These are phyloP conservation scores for Atrina japonica DNA, from an alignment of 2,888 invertebrate genomes.

Conservation along the genomic window DNA sequence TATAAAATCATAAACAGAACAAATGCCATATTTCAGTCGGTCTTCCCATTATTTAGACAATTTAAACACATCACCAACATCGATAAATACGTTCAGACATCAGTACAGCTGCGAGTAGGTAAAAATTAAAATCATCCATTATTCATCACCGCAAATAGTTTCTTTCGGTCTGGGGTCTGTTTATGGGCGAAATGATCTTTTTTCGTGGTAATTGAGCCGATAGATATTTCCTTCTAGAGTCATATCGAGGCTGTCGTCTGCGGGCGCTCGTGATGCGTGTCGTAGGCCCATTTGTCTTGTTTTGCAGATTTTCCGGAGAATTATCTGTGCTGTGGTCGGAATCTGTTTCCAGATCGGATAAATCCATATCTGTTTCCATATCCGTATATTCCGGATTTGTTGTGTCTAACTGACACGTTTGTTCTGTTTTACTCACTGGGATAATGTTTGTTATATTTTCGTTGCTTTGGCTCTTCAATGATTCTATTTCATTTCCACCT, in stretches of 20 bases:
- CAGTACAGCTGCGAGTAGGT: too few species aligned
- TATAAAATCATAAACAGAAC: too few species aligned
- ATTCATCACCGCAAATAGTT: too few species aligned
- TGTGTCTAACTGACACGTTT: conserved; percentile 12
- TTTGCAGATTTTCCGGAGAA: background rate
- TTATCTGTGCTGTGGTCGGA: background rate
- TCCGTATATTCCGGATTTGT: conserved; percentile 5
- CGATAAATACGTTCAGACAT: too few species aligned
- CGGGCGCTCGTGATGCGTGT: background rate
- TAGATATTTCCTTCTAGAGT: conserved; percentile 53
- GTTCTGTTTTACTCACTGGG: conserved; percentile 9
- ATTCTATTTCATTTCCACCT: background rate
- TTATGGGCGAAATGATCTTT: background rate
- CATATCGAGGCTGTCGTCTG: conserved; percentile 20
- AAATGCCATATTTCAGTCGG: too few species aligned
- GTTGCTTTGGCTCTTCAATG: background rate
- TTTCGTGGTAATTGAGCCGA: conserved; percentile 36
- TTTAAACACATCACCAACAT: too few species aligned
- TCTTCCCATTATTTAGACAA: too few species aligned
- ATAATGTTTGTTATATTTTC: conserved; percentile 5
- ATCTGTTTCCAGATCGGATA: conserved; percentile 16
- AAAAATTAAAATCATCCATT: too few species aligned
- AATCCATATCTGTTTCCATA: conserved; percentile 11
- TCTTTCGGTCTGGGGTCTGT: background rate
- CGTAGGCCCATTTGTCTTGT: background rate